Evolutionary conservation across 2,888 invertebrate genomes (phyloP).

Genomic region (Ormyrus pomaceus): DNA sequence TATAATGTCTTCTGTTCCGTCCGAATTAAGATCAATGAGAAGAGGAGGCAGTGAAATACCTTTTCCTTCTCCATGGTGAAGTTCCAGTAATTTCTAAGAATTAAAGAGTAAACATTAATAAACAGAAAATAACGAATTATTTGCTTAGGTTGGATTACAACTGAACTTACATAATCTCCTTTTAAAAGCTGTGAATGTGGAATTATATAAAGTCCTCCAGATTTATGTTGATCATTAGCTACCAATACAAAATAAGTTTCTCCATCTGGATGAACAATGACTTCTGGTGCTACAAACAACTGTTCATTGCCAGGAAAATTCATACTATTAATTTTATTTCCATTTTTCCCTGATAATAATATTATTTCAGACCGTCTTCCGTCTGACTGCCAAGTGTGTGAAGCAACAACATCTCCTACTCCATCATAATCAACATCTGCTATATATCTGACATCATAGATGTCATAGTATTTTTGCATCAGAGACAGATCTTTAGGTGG

Average conservation of each 20-base stretch:
- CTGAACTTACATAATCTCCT: constrained; percentile 74
- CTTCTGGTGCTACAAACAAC: constrained; percentile 85
- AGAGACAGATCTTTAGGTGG: constrained; percentile 63
- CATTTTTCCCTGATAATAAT: constrained; percentile 83
- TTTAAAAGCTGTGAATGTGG: constrained; percentile 78
- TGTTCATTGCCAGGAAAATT: constrained; percentile 82
- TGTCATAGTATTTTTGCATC: constrained; percentile 73
- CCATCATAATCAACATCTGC: constrained; percentile 84
- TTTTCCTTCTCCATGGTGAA: constrained; percentile 80
- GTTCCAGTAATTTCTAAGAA: constrained; percentile 68
- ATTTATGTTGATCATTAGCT: constrained; percentile 84
- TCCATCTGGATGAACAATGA: constrained; percentile 80
- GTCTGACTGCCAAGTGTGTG: constrained; percentile 80
- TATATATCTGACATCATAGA: constrained; percentile 84
- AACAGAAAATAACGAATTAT: constrained; percentile 21
- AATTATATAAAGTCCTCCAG: constrained; percentile 83
- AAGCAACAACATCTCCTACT: constrained; percentile 82
- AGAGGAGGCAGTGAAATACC: constrained; percentile 83
- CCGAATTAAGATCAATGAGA: constrained; percentile 84
- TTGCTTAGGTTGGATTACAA: not conserved
- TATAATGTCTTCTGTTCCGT: constrained; percentile 84
- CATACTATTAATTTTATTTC: constrained; percentile 80
- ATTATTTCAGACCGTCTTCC: constrained; percentile 81
- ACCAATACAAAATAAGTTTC: constrained; percentile 82
- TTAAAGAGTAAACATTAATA: constrained; percentile 30